Evolutionary conservation across 2,888 invertebrate species (phyloP).

Genomic region (Leistus spinibarbis): DNA sequence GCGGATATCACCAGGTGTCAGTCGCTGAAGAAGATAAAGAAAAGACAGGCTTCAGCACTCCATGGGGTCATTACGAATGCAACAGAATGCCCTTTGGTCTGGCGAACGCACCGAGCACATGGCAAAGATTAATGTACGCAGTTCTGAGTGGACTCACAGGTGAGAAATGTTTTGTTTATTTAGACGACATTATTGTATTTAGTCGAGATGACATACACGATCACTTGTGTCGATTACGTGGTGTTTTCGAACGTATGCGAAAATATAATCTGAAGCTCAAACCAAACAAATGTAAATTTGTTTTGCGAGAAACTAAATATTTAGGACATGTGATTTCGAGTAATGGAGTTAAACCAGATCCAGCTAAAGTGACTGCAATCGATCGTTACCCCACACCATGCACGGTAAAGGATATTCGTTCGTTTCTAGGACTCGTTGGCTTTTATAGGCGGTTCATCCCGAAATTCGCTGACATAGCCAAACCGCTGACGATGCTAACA

Average conservation of each 20-base stretch:
- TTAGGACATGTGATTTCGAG: slow-evolving; percentile 40
- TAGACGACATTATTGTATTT: slow-evolving; percentile 41
- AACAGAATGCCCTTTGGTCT: slow-evolving; percentile 47
- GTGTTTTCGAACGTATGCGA: slow-evolving; percentile 12
- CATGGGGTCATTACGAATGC: slow-evolving; percentile 43
- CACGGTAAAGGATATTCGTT: slow-evolving; percentile 28
- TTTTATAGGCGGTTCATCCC: slow-evolving; percentile 22
- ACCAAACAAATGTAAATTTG: slow-evolving; percentile 41
- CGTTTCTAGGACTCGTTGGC: slow-evolving; percentile 18
- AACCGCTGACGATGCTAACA: slow-evolving; percentile 18
- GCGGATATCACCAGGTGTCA: slow-evolving; percentile 46
- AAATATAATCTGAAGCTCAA: slow-evolving; percentile 35
- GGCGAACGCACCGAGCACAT: slow-evolving; percentile 47
- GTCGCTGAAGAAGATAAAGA: slow-evolving; percentile 39
- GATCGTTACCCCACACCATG: slow-evolving; percentile 39
- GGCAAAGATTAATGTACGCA: slow-evolving; percentile 47
- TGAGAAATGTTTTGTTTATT: slow-evolving; percentile 33
- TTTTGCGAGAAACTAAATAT: slow-evolving; percentile 32
- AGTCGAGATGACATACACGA: slow-evolving; percentile 6
- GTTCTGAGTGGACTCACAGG: slow-evolving; percentile 45
- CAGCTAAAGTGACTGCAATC: slow-evolving; percentile 32
- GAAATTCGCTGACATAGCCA: slow-evolving; percentile 23
- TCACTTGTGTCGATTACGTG: slow-evolving; percentile 1
- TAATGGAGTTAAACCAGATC: slow-evolving; percentile 41
- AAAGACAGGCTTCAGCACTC: slow-evolving; percentile 43